Evolutionary conservation across 2,888 invertebrate species (phyloP), one percentile per base, ranked within the genome.

Genomic region (Syritta pipiens): DNA sequence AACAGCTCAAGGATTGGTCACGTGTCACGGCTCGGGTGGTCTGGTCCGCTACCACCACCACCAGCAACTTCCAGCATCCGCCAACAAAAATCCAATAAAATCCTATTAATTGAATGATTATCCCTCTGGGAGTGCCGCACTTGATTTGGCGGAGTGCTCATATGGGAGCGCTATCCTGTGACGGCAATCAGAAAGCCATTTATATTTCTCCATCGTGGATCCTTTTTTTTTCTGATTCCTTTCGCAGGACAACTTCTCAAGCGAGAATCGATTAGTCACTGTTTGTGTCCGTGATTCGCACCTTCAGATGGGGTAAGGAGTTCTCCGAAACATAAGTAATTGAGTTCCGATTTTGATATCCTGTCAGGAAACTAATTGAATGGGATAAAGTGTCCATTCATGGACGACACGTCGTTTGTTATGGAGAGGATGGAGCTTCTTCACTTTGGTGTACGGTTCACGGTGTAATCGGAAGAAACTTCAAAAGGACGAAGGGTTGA

Each of bases 341-440:
- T 81, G 79, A 82, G 82, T 81, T 82, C 82, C 82, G 82, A 59
- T 68, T 79, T 60, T 76, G 53, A 81, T 72, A 65, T 69, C 76
- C 67, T 69, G 55, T 69, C 82, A 69, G 82, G 81, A 77, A 82
- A 81, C 81, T 72, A 81, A 82, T 82, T 77, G 81, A 81, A 81
- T 65, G 68, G 60, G 53, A 75, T 62, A 72, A 79, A 68, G 79
- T 79, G 79, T 68, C 79, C 67, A 60, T 55, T 62, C 42, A 12
- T n/a, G 22, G 48, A 44, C 17, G 60, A 51, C 49, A 49, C 44
- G 67, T 79, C 79, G 67, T 79, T 79, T 74, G 40, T 79, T 68
- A 57, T 67, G 49, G 30, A n/a, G n/a, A n/a, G n/a, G 46, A 60
- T 57, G 35, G 53, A 57, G 46, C 51, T 63, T 35, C 55, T 67